Conservation (phyloP, 2,797 vertebrate genomes). For the Halcyon smyrnensis region DNA sequence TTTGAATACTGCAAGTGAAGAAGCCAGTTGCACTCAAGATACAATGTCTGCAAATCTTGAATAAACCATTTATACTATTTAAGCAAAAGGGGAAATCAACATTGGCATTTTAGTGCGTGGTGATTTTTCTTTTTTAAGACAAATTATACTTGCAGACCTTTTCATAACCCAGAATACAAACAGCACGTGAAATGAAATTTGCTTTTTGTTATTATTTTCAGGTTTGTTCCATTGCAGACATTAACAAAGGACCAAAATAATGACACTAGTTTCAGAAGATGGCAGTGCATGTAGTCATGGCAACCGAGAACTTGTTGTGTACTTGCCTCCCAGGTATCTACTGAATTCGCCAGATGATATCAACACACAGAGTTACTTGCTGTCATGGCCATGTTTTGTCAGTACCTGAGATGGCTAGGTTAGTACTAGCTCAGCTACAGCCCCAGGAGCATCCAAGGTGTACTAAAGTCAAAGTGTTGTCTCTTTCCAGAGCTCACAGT, state of each 20-base stretch:
- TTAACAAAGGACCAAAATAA: neutral
- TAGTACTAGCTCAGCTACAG: neutral
- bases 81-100: neutral
- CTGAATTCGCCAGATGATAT: neutral
- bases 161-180: neutral
- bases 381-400: neutral
- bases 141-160: neutral
- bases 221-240: neutral
- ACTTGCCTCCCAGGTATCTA: neutral
- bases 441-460: neutral
- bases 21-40: neutral
- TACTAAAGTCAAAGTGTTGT: neutral
- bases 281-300: neutral
- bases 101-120: neutral
- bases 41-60: neutral
- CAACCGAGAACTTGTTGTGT: neutral
- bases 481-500: neutral
- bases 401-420: neutral
- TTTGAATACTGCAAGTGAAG: slow-evolving; percentile 26
- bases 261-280: neutral
- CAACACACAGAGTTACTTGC: neutral
- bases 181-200: neutral
- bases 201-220: neutral
- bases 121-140: neutral
- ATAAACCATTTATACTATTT: neutral